Base-by-base conservation (phyloP, 2,888 invertebrate genomes). In the Agrypnus murinus region DNA sequence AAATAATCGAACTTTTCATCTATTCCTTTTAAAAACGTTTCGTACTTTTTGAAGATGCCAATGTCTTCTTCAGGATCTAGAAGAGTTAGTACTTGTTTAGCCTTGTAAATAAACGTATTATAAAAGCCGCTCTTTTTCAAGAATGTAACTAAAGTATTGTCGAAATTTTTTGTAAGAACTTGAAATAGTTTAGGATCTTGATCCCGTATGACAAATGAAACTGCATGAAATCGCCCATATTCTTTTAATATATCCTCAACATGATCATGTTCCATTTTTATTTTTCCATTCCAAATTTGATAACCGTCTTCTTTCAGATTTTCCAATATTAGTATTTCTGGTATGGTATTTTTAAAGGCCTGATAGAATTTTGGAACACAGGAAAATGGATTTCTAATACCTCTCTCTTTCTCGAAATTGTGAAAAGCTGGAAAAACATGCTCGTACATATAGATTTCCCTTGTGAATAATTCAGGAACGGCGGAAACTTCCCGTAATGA, bases 371-470 rank as follows among this genome's bases (percentile, higher is more conserved):
- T 71, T 5, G 78, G 71, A 17, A 69, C 71, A 48, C 67, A 69
- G 3, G 55, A 45, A 36, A 75, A 76, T 6, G 66, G 64, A 36
- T 73, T 53, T n/a, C 55, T 46, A 5, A 78, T 53, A 17, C 65
- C 60, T 62, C 73, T 75, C 32, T 76, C 70, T 6, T 63, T 40
- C 68, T 78, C 74, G 53, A 81, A 74, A 45, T 74, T 65, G 45
- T 67, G 9, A 0, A 79, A 71, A 10, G 15, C 46, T 3, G 78
- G 77, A 31, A 77, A 66, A 1, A 81, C 70, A 10, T 50, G 48
- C 10, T 76, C 58, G 60, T 81, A 81, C 17, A 79, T 74, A 43
- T 60, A 71, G 7, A 78, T 78, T 74, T 81, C 81, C 7, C 75
- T 73, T 36, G 65, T 57, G 40, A 72, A 79, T 7, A 65, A 57